Conservation (phyloP, 2,797 vertebrate genomes). For the Lophotriccus pileatus region DNA sequence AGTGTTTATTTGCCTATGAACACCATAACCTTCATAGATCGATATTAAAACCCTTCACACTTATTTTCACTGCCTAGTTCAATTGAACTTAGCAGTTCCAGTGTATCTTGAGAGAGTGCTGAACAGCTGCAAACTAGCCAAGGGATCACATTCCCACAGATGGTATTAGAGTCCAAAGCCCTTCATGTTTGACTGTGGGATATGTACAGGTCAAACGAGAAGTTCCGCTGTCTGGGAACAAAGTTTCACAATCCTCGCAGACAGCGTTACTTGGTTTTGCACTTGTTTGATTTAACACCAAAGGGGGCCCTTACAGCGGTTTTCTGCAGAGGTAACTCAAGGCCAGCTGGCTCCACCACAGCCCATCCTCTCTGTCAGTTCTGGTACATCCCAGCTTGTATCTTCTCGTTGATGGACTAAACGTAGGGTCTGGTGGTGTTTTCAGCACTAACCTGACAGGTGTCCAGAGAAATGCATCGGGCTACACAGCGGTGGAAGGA, state of each 20-base stretch:
- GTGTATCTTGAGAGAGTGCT: conserved; percentile 19
- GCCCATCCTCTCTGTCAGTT: neutral
- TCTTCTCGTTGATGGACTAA: neutral
- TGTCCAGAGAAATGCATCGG: neutral
- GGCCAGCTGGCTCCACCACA: neutral
- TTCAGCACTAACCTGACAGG: neutral
- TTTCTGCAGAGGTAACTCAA: neutral
- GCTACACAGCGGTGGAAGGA: neutral
- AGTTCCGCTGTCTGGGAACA: conserved; percentile 7
- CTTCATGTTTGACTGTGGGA: conserved; percentile 36
- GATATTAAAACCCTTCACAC: conserved; percentile 29
- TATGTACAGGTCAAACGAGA: conserved; percentile 32
- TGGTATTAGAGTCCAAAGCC: conserved; percentile 38
- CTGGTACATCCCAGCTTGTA: neutral
- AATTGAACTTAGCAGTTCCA: conserved; percentile 23
- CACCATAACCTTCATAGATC: conserved; percentile 20
- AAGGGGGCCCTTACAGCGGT: neutral
- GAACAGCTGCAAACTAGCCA: conserved; percentile 53
- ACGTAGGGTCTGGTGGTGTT: neutral
- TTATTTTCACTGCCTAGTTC: conserved; percentile 38
- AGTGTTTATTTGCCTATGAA: conserved; percentile 58
- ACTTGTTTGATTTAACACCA: neutral
- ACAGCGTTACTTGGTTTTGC: neutral
- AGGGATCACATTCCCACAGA: conserved; percentile 52
- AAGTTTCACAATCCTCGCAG: conserved; percentile 5